Base-by-base conservation (phyloP, 2,113 vertebrate genomes). In the Hydrochoerus hydrochaeris region DNA sequence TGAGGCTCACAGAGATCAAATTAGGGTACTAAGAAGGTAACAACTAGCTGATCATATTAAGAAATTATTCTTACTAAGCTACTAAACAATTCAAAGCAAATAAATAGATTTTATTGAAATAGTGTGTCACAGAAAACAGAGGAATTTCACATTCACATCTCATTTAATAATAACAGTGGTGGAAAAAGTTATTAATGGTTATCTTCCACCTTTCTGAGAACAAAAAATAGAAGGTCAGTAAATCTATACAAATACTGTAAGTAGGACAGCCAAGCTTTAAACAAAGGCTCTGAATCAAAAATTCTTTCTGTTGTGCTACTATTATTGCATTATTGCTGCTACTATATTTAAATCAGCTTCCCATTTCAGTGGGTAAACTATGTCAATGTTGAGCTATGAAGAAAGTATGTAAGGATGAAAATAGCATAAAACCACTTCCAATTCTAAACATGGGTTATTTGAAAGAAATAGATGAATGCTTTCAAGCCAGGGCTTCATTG, bases 41-140 rank as follows among this genome's bases (percentile, higher is more conserved):
- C 46, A 30, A 94, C 77, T 95, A 91, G 26, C 65, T 95, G 65
- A 57, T 90, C 90, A 77, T 80, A 63, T 96, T 89, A 87, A 97
- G 46, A 95, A 91, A 96, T 93, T 62, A 89, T 87, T 95, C 91
- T 96, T 35, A 54, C 63, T 78, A 58, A 90, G 19, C 75, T 85
- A 93, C 44, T 85, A 85, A 88, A 93, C 22, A 83, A 91, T 94
- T 54, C 52, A 41, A 94, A 81, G 69, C 58, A 87, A 91, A 92
- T 92, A 57, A 95, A 52, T 77, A 93, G 67, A 88, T 90, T 67
- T 41, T 78, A 12, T n/a, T 35, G 38, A 77, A 84, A 30, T 7
- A 49, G n/a, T 22, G 1, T 41, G 82, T 54, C 49, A 83, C n/a
- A 87, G 58, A 46, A 30, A 80, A 85, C 62, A 85, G 82, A 83